Evolutionary conservation across 2,888 invertebrate genomes (phyloP), one percentile per base, ranked within the genome.

Genomic region (Hydropsyche betteni): DNA sequence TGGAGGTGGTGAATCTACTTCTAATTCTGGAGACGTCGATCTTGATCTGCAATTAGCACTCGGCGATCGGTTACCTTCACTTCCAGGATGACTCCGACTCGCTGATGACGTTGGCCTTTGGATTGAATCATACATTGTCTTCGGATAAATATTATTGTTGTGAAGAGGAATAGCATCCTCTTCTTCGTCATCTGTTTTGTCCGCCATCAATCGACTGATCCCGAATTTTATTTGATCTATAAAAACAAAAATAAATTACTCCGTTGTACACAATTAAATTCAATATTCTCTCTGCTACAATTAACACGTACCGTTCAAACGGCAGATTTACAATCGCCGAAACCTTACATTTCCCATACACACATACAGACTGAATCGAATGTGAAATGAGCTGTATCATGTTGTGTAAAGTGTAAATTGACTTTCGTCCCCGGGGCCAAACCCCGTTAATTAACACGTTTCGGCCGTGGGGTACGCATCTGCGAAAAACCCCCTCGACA

Each of bases 191-290:
- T 87, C 87, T 44, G 87, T 87, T 55, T 90, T 90, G 80, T 90
- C 88, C 16, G 89, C 89, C 50, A 95, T 93, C 80, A 95, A 86
- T 77, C 95, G 91, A 84, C 91, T 94, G 81, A 95, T 92, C 77
- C 95, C 94, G 82, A 95, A 95, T 82, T 94, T 94, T 82, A 95
- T 91, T 83, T 92, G 91, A 82, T 94, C 95, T 94, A 91, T 4
- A 89, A 89, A 79, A 78, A 83, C 83, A 82, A 24, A 24, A 24
- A 24, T 24, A 24, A 24, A 24, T 24, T 24, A 24, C 24, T 24
- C 24, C 24, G n/a, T 24, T 24, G 24, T 24, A 24, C 24, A 24
- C 2, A 24, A 24, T 24, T 24, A 24, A 24, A 24, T 24, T 24
- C 1, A 24, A 24, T 24, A 24, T 24, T 24, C 24, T 24, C 24